These are phyloP conservation scores for Procambarus clarkii DNA, from an alignment of 1,140 invertebrate genomes.

Conservation along the genomic window DNA sequence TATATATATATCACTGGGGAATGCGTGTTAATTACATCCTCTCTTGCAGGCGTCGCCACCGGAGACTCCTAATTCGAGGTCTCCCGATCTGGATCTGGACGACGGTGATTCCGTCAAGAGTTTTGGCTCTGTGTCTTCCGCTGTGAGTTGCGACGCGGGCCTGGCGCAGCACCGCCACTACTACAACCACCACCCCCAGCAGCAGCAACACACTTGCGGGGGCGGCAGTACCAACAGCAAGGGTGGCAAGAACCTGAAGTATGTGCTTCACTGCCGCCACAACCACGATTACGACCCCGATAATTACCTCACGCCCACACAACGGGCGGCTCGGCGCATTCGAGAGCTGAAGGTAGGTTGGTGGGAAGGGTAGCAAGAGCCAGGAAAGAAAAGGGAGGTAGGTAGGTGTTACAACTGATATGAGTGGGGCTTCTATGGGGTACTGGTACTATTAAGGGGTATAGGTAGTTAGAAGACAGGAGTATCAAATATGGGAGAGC, in stretches of 20 bases:
- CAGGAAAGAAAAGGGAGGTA: not conserved
- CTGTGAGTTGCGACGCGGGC: constrained; percentile 57
- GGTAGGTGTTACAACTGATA: no score
- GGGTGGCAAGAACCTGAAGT: constrained; percentile 32
- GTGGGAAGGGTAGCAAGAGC: no score
- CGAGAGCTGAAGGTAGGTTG: constrained; percentile 79
- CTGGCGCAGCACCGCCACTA: constrained; percentile 3
- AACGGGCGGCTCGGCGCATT: constrained; percentile 87
- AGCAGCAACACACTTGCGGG: not conserved
- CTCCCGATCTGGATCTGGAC: constrained; percentile 41
- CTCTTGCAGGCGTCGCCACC: constrained; percentile 44
- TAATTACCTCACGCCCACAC: constrained; percentile 90
- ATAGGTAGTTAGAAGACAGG: no score
- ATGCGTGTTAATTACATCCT: no score
- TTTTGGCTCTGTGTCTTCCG: constrained; percentile 50
- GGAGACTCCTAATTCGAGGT: constrained; percentile 44
- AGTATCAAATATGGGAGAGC: no score
- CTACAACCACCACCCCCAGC: not conserved
- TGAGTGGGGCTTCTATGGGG: no score
- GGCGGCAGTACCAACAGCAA: not conserved
- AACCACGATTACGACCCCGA: constrained; percentile 84
- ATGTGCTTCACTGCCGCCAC: constrained; percentile 84
- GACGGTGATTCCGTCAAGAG: constrained; percentile 60
- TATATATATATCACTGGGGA: no score
- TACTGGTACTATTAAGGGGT: no score